Evolutionary conservation across 2,113 vertebrate species (phyloP), one percentile per base, ranked within the genome.

Genomic region (Thunnus maccoyii): DNA sequence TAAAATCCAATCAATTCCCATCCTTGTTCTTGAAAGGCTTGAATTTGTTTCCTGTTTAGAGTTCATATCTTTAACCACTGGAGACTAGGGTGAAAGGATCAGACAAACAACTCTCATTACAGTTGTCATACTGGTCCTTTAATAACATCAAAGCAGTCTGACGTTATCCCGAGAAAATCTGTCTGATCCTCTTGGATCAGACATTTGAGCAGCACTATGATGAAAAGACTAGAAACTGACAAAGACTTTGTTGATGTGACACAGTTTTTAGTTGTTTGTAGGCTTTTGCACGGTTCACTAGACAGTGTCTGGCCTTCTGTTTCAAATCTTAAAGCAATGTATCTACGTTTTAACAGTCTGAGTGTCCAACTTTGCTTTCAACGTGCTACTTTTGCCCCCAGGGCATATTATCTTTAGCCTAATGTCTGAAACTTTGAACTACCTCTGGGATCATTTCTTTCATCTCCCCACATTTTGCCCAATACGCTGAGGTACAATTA

Each of bases 401-500:
- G 51, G 65, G 84, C 46, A 73, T 20, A 64, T 74, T 69, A 57
- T 88, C 79, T 85, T 88, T 82, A 71, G 70, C 83, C 80, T 63
- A 16, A 76, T 17, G 76, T 76, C 79, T 64, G 5, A 83, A 91
- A 86, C 75, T 90, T 91, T 87, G 76, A 85, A 84, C 71, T 66
- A 66, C 82, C 82, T 74, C 70, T 82, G 76, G 73, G 75, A 89
- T 93, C 70, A 79, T 78, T 88, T 58, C 82, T 92, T 93, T 94
- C 76, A 90, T 91, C 84, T 91, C 36, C 6, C 62, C 13, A 68
- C 47, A 1, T 73, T 88, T 78, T 74, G 36, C 73, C 56, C 85
- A 84, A 80, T 86, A 82, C 84, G 87, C 85, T 44, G 56, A 87
- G 64, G 88, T 86, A 90, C 91, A 94, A 94, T 95, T 94, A 95